Evolutionary conservation across 2,888 invertebrate species (phyloP), one percentile per base, ranked within the genome.

Genomic region (Orchesellides sinensis): DNA sequence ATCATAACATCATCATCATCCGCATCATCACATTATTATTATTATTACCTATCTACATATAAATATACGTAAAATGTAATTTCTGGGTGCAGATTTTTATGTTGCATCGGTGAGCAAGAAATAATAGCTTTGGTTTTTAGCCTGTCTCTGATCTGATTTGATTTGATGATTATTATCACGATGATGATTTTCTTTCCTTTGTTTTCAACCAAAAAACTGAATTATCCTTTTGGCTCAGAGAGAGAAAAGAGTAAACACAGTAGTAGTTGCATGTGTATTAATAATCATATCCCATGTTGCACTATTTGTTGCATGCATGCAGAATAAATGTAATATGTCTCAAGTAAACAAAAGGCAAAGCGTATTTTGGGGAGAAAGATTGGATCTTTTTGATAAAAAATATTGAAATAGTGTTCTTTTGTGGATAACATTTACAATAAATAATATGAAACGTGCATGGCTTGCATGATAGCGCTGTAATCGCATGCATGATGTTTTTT

Each of bases 1-100:
- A 81, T 81, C 81, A 81, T 73, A 80, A 73, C 68, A 70, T 79
- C 79, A 81, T 81, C 81, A 74, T 72, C 75, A 75, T 75, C 73
- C 47, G 61, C 59, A 66, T 75, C 70, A 52, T 49, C 79, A 70
- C 79, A 65, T 45, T 80, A 80, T 80, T 80, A 78, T 80, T 72
- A 72, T 80, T 52, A 69, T 78, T 72, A 80, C 49, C 29, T 72
- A 25, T 72, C 14, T 72, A 80, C 65, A 72, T 45, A 29, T 78
- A 56, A 63, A 40, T 78, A 23, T 54, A 54, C 19, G 5, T 4
- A 49, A 14, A 54, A 23, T 70, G 40, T 21, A 19, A 25, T 65
- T 17, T 17, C 32, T 47, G 4, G 27, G 61, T 72, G 72, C 29
- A 47, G 70, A 54, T 17, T 79, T 47, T 32, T 69, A 56, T 45